Evolutionary conservation across 1,140 invertebrate species (phyloP), one percentile per base, ranked within the genome.

Genomic region (Camponotus pennsylvanicus): DNA sequence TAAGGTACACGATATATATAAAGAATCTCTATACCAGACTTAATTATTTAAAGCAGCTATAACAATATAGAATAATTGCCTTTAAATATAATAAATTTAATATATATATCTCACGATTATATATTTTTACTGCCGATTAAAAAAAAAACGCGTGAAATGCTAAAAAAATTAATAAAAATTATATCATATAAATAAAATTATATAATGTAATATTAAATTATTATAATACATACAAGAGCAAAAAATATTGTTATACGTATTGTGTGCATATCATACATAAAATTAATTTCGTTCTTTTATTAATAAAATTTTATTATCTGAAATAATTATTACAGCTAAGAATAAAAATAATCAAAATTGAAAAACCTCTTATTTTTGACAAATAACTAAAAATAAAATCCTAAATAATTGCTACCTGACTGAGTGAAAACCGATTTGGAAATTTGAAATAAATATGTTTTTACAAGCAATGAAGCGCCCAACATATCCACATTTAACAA

Each of bases 401-500:
- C 27, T 67, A 49, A 52, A 49, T 63, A 21, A 64, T 57, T 40
- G n/a, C 34, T 66, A 64, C 52, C 18, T 52, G 6, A 78, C 1
- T 11, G 0, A n/a, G 3, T 6, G 40, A 78, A 78, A 66, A 37
- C 18, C 4, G 3, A 40, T 57, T 21, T 5, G 49, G 40, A 37
- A 64, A 49, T 3, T 8, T 2, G 42, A 27, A 37, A n/a, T 37
- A 7, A 18, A 66, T 27, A 15, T 13, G 15, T 45, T 52, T 52
- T 66, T 78, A 52, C 21, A 21, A 52, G 15, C 7, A 4, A 78
- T 52, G 61, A 78, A 27, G 18, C 11, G 27, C 27, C 27, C 61
- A 37, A 63, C 3, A 21, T 52, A 66, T 66, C 6, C 42, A 8
- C 32, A 40, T 82, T 71, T 70, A 82, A 52, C 27, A 71, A 71